Evolutionary conservation across 2,113 vertebrate genomes (phyloP).

Genomic region (Chaetorhynchus papuensis): DNA sequence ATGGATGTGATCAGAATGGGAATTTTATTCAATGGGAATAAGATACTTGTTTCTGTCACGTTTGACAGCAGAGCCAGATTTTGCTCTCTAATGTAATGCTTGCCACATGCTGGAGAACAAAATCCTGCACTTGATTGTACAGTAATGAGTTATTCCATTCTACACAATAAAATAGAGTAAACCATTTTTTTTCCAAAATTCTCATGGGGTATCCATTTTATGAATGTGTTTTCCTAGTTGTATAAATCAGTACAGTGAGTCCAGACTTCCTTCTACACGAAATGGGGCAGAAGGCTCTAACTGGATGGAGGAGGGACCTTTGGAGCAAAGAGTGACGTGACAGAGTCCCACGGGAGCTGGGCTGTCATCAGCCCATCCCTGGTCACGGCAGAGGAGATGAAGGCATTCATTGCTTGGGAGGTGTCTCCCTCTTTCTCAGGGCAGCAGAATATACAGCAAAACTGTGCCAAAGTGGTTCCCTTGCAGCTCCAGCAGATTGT

Average conservation of each 20-base stretch:
- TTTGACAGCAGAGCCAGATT: slow-evolving; percentile 52
- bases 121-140: slow-evolving; percentile 2
- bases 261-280: background rate
- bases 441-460: background rate
- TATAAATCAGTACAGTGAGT: slow-evolving; percentile 7
- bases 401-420: background rate
- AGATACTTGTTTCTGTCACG: slow-evolving; percentile 67
- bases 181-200: background rate
- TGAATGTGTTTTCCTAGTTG: slow-evolving; percentile 28
- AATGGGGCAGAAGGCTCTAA: background rate
- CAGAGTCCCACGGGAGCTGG: background rate
- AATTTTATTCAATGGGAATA: slow-evolving; percentile 28
- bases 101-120: slow-evolving; percentile 37
- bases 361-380: background rate
- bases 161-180: slow-evolving; percentile 30
- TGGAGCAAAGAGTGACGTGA: background rate
- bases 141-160: slow-evolving; percentile 40
- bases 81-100: slow-evolving; percentile 19
- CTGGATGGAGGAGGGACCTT: background rate
- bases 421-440: background rate
- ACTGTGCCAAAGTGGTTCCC: background rate
- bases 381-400: background rate
- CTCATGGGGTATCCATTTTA: background rate
- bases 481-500: background rate
- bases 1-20: slow-evolving; percentile 32